A percentile compares a stretch with the other conserved stretches of the same genome.
Evolutionary conservation across 1,140 invertebrate genomes (phyloP).

Genomic region (Chlorops oryzae): DNA sequence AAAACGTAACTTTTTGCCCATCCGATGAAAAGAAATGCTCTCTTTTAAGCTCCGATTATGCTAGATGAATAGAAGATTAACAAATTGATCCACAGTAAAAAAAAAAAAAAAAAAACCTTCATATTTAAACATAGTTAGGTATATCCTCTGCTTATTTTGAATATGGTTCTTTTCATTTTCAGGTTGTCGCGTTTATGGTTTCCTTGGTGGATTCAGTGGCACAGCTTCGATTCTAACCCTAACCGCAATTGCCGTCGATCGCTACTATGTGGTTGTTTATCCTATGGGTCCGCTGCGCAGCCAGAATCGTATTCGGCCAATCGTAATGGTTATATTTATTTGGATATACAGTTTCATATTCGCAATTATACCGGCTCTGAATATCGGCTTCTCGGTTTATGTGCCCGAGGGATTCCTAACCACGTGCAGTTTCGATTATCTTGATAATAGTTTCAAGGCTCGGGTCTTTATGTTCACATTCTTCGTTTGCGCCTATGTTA

Average conservation of each 20-base stretch:
- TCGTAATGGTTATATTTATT: constrained; percentile 56
- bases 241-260: constrained; percentile 63
- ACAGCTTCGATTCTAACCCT: constrained; percentile 65
- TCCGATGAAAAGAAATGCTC: too few relatives aligned
- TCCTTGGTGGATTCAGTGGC: constrained; percentile 64
- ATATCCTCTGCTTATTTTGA: constrained; percentile 13
- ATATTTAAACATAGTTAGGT: background rate
- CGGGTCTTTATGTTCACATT: constrained; percentile 62
- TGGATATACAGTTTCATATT: constrained; percentile 70
- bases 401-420: constrained; percentile 73
- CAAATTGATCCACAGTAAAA: too few relatives aligned
- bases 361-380: constrained; percentile 59
- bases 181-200: constrained; percentile 67
- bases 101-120: too few relatives aligned
- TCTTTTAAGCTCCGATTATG: too few relatives aligned
- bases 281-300: constrained; percentile 58
- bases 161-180: constrained; percentile 25
- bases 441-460: constrained; percentile 53
- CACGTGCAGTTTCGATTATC: constrained; percentile 75
- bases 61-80: too few relatives aligned
- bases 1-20: too few relatives aligned
- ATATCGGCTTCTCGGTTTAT: constrained; percentile 64
- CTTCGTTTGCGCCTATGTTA: constrained; percentile 61
- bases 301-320: constrained; percentile 56
- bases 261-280: constrained; percentile 66